Percentiles rank a stretch among this genome's conserved stretches.
These are phyloP conservation scores for Bubalus kerabau DNA, from an alignment of 2,113 vertebrate species.

Conservation along the genomic window DNA sequence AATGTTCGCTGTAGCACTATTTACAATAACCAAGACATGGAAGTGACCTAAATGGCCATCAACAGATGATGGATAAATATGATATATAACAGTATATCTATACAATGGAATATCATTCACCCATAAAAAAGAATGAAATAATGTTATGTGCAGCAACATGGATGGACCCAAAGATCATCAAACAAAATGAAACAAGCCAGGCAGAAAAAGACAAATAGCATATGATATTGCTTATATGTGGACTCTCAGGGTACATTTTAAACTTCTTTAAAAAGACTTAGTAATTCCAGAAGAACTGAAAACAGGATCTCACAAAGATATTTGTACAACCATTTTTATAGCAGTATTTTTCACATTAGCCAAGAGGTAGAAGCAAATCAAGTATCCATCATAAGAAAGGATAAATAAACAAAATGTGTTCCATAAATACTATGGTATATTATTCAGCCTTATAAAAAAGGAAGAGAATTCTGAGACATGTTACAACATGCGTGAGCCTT, in stretches of 20 bases:
- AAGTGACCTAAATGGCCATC: neutral
- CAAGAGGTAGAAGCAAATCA: neutral
- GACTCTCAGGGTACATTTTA: neutral
- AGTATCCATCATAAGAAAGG: neutral
- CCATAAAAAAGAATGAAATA: neutral
- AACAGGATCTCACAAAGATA: neutral
- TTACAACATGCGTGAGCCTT: neutral
- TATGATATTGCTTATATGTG: neutral
- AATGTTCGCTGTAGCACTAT: neutral
- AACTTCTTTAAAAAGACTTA: neutral
- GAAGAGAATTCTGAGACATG: neutral
- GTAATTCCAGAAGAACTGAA: neutral
- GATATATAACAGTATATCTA: neutral
- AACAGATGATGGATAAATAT: neutral
- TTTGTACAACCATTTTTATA: neutral
- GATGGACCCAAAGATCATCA: neutral
- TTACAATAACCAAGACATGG: neutral
- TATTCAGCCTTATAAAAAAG: neutral
- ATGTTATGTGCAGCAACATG: neutral
- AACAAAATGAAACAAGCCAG: neutral
- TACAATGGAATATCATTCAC: neutral
- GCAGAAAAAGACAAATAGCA: neutral
- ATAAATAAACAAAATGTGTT: neutral
- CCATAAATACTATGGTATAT: neutral
- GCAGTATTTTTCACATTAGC: neutral